Base-by-base conservation (phyloP, 2,888 invertebrate genomes). In the Drosophila affinis region DNA sequence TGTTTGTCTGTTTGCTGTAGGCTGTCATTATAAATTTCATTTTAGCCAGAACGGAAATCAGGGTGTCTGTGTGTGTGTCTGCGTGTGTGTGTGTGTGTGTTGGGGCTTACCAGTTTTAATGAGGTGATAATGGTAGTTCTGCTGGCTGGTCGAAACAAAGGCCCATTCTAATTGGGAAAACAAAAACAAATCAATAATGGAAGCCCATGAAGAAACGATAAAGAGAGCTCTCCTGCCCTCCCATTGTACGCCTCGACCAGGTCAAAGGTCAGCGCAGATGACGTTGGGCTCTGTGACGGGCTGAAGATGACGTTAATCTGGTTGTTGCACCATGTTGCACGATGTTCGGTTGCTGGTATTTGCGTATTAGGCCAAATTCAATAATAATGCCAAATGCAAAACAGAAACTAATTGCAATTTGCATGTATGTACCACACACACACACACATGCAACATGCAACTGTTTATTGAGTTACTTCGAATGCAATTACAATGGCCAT, bases 11-110 rank as follows among this genome's bases (percentile, higher is more conserved):
- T 70, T 63, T 58, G 70, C 52, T 73, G 78, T 69, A 54, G 79
- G 79, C 82, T 85, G 81, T 85, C 82, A 83, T 82, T 82, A 83
- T 84, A 87, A 87, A 87, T 83, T 83, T 78, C 58, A 79, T 84
- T 86, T 72, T 64, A 68, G 72, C 71, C 72, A 58, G 21, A 76
- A 61, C 72, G 62, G 72, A 76, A 77, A 72, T 57, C 48, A 45
- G 59, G 60, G 45, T 65, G 54, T 51, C 53, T 59, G 44, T 49
- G 53, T 48, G 49, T 53, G 39, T 53, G 49, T 3, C 2, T 21
- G 21, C 3, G 21, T 21, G 59, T 64, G 47, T 65, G 54, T 51
- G 48, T 59, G 45, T 51, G 53, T 45, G 49, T 53, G 45, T 53
- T n/a, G n/a, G 49, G 73, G 65, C 58, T 80, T 73, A 51, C 57